These are phyloP conservation scores for Ferrisia virgata DNA, from an alignment of 2,888 invertebrate genomes.

Conservation along the genomic window DNA sequence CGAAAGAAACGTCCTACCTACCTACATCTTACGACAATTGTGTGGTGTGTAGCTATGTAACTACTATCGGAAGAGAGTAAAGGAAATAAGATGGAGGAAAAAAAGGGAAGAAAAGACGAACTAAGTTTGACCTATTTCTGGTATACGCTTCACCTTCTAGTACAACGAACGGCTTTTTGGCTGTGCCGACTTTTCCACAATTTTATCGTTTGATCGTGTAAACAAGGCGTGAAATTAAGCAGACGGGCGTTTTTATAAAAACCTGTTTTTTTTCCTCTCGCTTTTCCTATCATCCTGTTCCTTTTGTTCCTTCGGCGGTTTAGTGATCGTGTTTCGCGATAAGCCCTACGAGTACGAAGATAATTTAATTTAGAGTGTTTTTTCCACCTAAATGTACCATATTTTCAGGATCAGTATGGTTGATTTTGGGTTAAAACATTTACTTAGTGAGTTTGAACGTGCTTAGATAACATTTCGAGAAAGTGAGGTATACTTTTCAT, in stretches of 20 bases:
- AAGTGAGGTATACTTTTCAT: too few species aligned
- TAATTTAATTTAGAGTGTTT: neutral
- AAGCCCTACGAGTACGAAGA: neutral
- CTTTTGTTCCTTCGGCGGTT: neutral
- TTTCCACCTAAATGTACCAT: too few species aligned
- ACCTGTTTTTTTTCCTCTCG: neutral
- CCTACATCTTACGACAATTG: too few species aligned
- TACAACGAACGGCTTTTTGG: neutral
- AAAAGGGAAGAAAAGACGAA: neutral
- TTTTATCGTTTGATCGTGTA: constrained; percentile 12
- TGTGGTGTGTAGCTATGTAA: neutral
- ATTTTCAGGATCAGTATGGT: too few species aligned
- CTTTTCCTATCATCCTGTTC: too few species aligned
- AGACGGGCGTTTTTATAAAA: neutral
- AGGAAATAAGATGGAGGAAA: neutral
- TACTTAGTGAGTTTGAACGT: too few species aligned
- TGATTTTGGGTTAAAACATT: too few species aligned
- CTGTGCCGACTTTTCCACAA: neutral
- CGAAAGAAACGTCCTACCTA: too few species aligned
- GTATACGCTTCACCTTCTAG: neutral
- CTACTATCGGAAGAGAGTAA: neutral
- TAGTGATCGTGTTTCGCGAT: neutral
- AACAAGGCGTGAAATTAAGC: constrained; percentile 7
- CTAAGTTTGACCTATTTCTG: constrained; percentile 21
- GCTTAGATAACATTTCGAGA: too few species aligned